Conservation (phyloP, 2,797 vertebrate species). For the Sitta carolinensis region DNA sequence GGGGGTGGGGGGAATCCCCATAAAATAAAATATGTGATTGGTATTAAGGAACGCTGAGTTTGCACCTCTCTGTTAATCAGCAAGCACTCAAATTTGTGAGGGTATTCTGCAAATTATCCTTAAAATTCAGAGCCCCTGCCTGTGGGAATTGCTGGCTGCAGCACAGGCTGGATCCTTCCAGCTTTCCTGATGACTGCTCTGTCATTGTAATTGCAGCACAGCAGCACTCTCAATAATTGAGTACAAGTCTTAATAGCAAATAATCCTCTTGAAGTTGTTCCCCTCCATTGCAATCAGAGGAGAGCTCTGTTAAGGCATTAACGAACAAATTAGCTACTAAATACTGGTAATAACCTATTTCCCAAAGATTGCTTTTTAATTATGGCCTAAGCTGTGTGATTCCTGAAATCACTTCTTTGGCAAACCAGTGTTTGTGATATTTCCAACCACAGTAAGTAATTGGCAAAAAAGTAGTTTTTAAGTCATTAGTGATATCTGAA, state of each 20-base stretch:
- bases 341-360: constrained; percentile 53
- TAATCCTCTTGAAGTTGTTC: constrained; percentile 55
- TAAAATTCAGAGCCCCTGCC: neutral
- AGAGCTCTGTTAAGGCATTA: constrained; percentile 59
- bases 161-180: neutral
- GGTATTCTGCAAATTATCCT: neutral
- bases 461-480: neutral
- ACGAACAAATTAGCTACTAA: constrained; percentile 55
- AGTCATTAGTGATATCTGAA: neutral
- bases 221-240: constrained; percentile 20
- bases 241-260: constrained; percentile 43
- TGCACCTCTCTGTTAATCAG: neutral
- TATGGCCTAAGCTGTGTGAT: constrained; percentile 6
- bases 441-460: neutral
- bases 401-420: constrained; percentile 20
- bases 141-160: neutral
- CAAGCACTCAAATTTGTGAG: neutral
- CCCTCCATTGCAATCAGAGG: constrained; percentile 29
- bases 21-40: neutral
- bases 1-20: rapidly evolving
- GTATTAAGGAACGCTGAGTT: neutral
- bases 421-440: constrained; percentile 5
- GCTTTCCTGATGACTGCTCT: neutral
- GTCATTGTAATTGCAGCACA: constrained; percentile 12
- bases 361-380: constrained; percentile 60